phyloP scores from a whole-genome alignment of 2,113 vertebrate genomes.

The Oplegnathus fasciatus region DNA sequence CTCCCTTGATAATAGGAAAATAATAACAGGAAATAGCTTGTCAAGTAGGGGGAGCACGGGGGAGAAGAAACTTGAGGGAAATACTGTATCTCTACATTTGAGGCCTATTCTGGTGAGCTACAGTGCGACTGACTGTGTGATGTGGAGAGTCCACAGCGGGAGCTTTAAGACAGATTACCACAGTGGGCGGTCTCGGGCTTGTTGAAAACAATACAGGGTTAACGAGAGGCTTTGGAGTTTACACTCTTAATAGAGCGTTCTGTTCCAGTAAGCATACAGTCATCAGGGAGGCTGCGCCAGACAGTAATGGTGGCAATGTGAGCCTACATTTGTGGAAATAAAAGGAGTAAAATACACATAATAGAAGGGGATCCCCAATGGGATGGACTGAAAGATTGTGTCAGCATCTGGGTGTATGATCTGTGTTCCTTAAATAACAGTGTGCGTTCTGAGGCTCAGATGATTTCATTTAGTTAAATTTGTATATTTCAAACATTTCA shows the following conservation, averaged over 20 bases:
- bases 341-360: background rate
- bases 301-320: background rate
- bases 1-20: slow-evolving; percentile 27
- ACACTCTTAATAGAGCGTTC: slow-evolving; percentile 31
- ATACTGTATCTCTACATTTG: background rate
- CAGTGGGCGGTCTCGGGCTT: slow-evolving; percentile 48
- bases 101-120: slow-evolving; percentile 16
- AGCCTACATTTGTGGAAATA: slow-evolving; percentile 2
- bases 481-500: background rate
- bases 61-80: slow-evolving; percentile 31
- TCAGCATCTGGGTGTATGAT: background rate
- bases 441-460: background rate
- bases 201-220: slow-evolving; percentile 68
- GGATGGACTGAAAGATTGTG: background rate
- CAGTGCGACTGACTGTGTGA: slow-evolving; percentile 12
- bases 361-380: background rate
- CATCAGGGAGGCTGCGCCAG: slow-evolving; percentile 25
- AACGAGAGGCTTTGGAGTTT: slow-evolving; percentile 54
- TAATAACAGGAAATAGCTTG: slow-evolving; percentile 54
- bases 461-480: background rate
- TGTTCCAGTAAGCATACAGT: slow-evolving; percentile 30
- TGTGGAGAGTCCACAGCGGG: slow-evolving; percentile 62
- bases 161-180: slow-evolving; percentile 68
- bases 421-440: background rate
- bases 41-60: slow-evolving; percentile 16